Evolutionary conservation across 2,797 vertebrate genomes (phyloP).

Genomic region (Amphiprion clarkii): DNA sequence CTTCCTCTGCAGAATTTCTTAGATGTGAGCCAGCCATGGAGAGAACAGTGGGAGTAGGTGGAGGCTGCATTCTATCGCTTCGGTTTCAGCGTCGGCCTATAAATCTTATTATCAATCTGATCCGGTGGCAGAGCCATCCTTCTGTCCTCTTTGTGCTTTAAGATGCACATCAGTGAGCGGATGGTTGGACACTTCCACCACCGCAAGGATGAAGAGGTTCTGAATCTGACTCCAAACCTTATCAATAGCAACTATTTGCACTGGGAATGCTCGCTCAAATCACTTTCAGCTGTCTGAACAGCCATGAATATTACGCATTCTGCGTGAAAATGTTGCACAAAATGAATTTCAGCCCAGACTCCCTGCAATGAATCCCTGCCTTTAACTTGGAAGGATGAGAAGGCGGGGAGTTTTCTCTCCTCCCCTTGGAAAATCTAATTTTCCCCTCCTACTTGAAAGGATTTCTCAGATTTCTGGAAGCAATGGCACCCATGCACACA

Average conservation of each 20-base stretch:
- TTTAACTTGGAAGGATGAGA: conserved; percentile 40
- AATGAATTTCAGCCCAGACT: conserved; percentile 12
- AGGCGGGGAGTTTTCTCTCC: conserved; percentile 34
- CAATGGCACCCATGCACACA: conserved; percentile 30
- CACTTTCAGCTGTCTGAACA: conserved; percentile 39
- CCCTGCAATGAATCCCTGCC: conserved; percentile 14
- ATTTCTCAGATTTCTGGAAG: conserved; percentile 71
- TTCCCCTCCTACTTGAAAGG: conserved; percentile 73
- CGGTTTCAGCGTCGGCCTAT: conserved; percentile 74
- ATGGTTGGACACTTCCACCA: conserved; percentile 88
- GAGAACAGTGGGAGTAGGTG: conserved; percentile 79
- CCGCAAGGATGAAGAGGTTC: conserved; percentile 81
- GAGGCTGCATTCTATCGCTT: conserved; percentile 78
- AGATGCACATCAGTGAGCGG: conserved; percentile 88
- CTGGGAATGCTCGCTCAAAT: conserved; percentile 55
- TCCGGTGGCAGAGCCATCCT: conserved; percentile 75
- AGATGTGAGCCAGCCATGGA: conserved; percentile 83
- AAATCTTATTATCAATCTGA: conserved; percentile 91
- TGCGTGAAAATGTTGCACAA: conserved; percentile 39
- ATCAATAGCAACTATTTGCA: conserved; percentile 77
- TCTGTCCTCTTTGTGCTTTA: conserved; percentile 87
- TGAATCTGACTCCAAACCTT: conserved; percentile 81
- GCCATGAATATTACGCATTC: conserved; percentile 4
- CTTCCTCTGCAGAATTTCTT: conserved; percentile 81
- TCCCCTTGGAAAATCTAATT: conserved; percentile 65